A percentile compares a stretch with the other conserved stretches of the same genome.
Conservation (phyloP, 2,113 vertebrate species). For the Acanthochromis polyacanthus region DNA sequence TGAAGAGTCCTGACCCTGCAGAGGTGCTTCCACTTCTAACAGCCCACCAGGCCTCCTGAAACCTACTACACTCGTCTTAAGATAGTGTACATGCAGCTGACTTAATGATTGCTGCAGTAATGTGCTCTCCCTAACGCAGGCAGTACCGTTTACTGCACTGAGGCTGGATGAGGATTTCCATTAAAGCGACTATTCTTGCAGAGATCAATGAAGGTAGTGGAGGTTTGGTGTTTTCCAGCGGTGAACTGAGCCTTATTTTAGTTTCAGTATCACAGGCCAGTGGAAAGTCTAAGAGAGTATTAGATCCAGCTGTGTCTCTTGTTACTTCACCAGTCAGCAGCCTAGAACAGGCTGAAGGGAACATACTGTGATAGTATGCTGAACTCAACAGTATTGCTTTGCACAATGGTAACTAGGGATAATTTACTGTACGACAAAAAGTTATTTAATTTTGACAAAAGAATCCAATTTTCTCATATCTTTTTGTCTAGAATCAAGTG, state of each 20-base stretch:
- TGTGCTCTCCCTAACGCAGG: neutral
- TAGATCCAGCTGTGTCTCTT: constrained; percentile 17
- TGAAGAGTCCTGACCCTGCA: neutral
- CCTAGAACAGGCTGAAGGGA: constrained; percentile 1
- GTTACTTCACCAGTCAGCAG: constrained; percentile 23
- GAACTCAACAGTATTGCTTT: constrained; percentile 3
- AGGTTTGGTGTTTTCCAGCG: constrained; percentile 28
- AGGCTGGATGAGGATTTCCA: constrained; percentile 44
- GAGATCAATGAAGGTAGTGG: constrained; percentile 24
- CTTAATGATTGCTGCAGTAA: constrained; percentile 12
- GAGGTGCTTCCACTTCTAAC: neutral
- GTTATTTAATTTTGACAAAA: too few species aligned
- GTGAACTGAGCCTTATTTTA: constrained; percentile 20
- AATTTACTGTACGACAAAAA: neutral
- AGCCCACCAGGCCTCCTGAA: neutral
- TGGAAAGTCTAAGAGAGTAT: constrained; percentile 36
- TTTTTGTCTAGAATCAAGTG: too few species aligned
- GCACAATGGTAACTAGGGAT: neutral
- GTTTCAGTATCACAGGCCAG: constrained; percentile 29
- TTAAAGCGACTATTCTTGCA: constrained; percentile 24
- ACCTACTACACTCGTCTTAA: constrained; percentile 12
- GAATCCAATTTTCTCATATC: too few species aligned
- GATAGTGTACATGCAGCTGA: neutral
- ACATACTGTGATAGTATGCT: neutral
- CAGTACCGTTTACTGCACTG: constrained; percentile 14